Conservation (phyloP, 2,113 vertebrate species). For the Empidonax traillii region DNA sequence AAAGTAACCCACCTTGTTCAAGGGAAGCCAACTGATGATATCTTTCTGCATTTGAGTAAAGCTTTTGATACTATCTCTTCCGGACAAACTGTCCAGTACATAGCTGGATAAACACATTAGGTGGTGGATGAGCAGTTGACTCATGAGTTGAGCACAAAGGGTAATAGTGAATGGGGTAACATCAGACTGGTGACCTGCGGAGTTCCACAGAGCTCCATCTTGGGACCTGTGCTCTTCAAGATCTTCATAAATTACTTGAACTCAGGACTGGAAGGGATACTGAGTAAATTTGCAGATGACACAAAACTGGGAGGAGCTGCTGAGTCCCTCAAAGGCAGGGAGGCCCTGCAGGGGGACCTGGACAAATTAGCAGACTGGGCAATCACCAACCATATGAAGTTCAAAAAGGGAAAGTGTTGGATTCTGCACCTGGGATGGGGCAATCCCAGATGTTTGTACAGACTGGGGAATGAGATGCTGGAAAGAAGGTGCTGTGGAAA, state of each 20-base stretch:
- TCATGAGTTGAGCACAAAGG: not conserved
- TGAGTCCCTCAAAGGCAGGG: not conserved
- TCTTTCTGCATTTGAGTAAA: not conserved
- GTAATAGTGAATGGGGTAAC: not conserved
- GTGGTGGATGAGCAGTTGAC: not conserved
- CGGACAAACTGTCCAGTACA: not conserved
- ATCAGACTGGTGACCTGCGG: not conserved
- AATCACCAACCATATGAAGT: not conserved
- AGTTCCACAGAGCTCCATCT: not conserved
- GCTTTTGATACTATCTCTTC: not conserved
- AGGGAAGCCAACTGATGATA: not conserved
- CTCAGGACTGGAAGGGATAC: not conserved
- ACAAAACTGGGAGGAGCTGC: not conserved
- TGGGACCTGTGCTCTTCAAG: not conserved
- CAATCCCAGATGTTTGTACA: not conserved
- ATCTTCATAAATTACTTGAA: not conserved
- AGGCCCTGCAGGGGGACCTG: not conserved
- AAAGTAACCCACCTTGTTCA: not conserved
- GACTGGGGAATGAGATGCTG: not conserved
- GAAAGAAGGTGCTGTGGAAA: not conserved
- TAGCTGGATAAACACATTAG: not conserved
- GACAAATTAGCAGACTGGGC: not conserved
- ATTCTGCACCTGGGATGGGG: not conserved
- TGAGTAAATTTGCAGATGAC: not conserved
- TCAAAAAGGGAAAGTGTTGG: not conserved